Base-by-base conservation (phyloP, 2,113 vertebrate species). In the Centropus unirufus region DNA sequence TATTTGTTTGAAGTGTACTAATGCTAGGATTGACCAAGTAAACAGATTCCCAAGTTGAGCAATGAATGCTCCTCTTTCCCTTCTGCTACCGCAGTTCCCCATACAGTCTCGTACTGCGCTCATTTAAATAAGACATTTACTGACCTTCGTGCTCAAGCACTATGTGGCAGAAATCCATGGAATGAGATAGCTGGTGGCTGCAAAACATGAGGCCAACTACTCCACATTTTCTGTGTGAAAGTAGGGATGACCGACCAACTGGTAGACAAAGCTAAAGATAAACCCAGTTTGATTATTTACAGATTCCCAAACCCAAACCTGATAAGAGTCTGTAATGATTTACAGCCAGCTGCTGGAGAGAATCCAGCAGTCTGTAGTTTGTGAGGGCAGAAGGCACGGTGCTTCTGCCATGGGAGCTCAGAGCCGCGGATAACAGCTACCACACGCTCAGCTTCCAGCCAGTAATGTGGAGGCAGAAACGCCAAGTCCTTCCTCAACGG, bases 211-310 rank as follows among this genome's bases (percentile, higher is more conserved):
- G 21, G 36, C 51, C 61, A 62, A 3, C 30, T 24, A 76, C 29
- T n/a, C 20, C 4, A 1, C 9, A 4, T 70, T 40, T 92, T 36
- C 61, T 32, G 22, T 47, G 52, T 0, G 5, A 73, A 73, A 78
- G 54, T 5, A 55, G 20, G n/a, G 30, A 87, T 12, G 30, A n/a
- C 51, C 40, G 70, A 72, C 40, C 68, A 87, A 49, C 54, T 75
- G 42, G 39, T 0, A 91, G 61, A 55, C 32, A 54, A 42, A 83
- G 74, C 61, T 61, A 52, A 85, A 92, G 68, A 90, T 52, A 96
- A 89, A 51, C 16, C 40, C 1, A 1, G 84, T 72, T 96, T 90
- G 89, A 97, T 95, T 75, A 96, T 94, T 97, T 91, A 97, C 90
- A 94, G 77, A 57, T 69, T 93, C 63, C 72, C 68, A 90, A 93